Conservation (phyloP, 1,140 invertebrate species). For the Micrasema minimum region DNA sequence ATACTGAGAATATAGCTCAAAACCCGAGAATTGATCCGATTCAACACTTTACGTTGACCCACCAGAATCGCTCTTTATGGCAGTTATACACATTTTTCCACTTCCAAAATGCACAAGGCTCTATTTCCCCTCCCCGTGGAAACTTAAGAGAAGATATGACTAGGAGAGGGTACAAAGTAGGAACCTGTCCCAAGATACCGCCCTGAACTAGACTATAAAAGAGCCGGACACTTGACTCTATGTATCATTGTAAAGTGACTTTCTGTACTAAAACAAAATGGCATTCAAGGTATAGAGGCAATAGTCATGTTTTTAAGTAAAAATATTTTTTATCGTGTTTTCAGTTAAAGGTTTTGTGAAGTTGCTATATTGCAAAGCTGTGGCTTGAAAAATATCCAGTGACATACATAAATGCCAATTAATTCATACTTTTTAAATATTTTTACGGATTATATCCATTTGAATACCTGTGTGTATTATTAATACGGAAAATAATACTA, state of each 20-base stretch:
- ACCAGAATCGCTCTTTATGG: not conserved
- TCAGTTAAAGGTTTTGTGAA: too few species aligned
- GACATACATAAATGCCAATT: too few species aligned
- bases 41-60: constrained; percentile 5
- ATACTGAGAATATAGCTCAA: too few species aligned
- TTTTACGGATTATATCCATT: too few species aligned
- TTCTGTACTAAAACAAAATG: constrained; percentile 52
- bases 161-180: constrained; percentile 52
- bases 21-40: too few species aligned
- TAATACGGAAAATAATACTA: too few species aligned
- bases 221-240: not conserved
- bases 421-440: too few species aligned
- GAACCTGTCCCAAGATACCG: constrained; percentile 44
- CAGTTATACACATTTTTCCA: constrained; percentile 13
- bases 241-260: constrained; percentile 51
- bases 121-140: constrained; percentile 28
- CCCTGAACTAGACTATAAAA: constrained; percentile 48
- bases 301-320: too few species aligned
- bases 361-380: too few species aligned
- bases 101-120: constrained; percentile 35
- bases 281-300: constrained; percentile 52
- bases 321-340: too few species aligned
- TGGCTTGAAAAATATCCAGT: too few species aligned
- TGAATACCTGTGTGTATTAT: too few species aligned
- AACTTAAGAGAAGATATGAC: constrained; percentile 12